phyloP scores from a whole-genome alignment of 2,797 vertebrate species.

The Pipistrellus pygmaeus region DNA sequence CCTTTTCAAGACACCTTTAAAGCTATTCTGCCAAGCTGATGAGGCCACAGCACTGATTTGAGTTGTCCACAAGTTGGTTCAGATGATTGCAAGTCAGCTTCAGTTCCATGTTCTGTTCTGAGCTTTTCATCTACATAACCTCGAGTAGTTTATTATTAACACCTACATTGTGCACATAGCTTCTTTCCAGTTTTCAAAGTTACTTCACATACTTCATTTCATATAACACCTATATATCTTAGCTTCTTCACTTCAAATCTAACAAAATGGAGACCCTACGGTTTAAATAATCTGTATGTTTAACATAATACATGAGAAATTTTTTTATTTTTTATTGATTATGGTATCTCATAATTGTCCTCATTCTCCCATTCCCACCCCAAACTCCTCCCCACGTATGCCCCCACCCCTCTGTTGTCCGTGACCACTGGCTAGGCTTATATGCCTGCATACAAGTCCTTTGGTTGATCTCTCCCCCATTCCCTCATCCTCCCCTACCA shows the following conservation, averaged over 20 bases:
- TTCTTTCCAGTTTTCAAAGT: not conserved
- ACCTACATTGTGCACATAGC: not conserved
- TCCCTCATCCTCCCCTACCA: no score
- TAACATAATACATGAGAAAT: not conserved
- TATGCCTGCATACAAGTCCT: no score
- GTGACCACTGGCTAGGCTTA: no score
- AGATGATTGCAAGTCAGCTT: conserved; percentile 41
- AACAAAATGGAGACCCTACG: not conserved
- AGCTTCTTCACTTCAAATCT: not conserved
- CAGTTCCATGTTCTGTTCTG: not conserved
- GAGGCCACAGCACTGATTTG: conserved; percentile 5
- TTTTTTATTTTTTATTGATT: no score
- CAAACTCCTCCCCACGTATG: no score
- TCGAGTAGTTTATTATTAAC: not conserved
- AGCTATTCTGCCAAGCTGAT: conserved; percentile 29
- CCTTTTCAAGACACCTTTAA: conserved; percentile 65
- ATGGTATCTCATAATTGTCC: no score
- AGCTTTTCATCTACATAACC: not conserved
- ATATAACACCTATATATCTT: not conserved
- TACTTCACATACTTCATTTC: not conserved
- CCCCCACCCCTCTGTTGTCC: no score
- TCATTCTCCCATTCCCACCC: no score
- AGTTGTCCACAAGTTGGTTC: not conserved
- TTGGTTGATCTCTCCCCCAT: no score
- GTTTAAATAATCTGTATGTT: not conserved